phyloP scores from a whole-genome alignment of 1,140 invertebrate species.

The Drosophila tristis region DNA sequence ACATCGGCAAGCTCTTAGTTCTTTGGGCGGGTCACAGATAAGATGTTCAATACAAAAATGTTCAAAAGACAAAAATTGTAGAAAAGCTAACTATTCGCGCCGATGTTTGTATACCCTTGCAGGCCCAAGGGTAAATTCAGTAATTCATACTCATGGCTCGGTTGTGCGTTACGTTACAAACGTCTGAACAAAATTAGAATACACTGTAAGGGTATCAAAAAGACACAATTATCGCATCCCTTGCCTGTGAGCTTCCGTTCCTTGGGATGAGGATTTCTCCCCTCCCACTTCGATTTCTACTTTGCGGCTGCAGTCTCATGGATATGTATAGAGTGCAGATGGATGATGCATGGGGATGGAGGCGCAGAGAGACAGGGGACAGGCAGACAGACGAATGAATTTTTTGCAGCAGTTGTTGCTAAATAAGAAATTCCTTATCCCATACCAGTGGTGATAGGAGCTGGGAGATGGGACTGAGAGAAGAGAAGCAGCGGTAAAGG shows the following conservation, averaged over 20 bases:
- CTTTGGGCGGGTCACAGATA: constrained; percentile 45
- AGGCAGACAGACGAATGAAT: constrained; percentile 49
- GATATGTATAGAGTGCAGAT: constrained; percentile 57
- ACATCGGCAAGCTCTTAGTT: constrained; percentile 47
- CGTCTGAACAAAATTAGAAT: too few species aligned
- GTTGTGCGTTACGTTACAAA: too few species aligned
- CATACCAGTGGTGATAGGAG: constrained; percentile 51
- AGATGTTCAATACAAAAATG: constrained; percentile 59
- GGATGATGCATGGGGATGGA: constrained; percentile 4
- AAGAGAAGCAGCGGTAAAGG: neutral
- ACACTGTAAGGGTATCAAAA: too few species aligned
- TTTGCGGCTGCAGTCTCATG: constrained; percentile 51
- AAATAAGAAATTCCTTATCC: constrained; percentile 75
- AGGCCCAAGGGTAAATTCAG: constrained; percentile 7
- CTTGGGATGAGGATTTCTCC: neutral
- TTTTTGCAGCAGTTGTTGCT: constrained; percentile 74
- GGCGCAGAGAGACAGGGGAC: neutral
- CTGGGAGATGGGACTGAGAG: constrained; percentile 12
- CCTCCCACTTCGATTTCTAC: too few species aligned
- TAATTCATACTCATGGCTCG: neutral
- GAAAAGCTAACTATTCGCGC: neutral
- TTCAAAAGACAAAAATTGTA: constrained; percentile 45
- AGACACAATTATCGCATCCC: constrained; percentile 37
- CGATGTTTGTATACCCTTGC: too few species aligned
- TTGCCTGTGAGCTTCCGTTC: constrained; percentile 30